Percentiles rank a stretch among this genome's conserved stretches.
phyloP scores from a whole-genome alignment of 1,140 invertebrate genomes.

The Eurosta solidaginis region DNA sequence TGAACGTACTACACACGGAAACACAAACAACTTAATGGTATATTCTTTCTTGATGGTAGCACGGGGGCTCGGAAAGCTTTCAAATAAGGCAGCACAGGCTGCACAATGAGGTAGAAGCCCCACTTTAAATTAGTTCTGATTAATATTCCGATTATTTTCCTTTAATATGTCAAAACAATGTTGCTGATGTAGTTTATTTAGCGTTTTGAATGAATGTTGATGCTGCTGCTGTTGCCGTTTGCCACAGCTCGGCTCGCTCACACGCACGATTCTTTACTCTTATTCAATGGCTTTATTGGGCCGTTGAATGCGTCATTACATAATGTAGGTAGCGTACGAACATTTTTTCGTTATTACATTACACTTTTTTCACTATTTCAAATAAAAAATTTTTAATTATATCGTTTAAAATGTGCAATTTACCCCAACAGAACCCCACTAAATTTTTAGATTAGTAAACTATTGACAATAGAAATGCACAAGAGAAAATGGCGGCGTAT shows the following conservation, averaged over 20 bases:
- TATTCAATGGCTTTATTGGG: slow-evolving; percentile 30
- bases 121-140: background rate
- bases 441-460: slow-evolving; percentile 35
- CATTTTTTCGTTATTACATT: slow-evolving; percentile 28
- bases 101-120: slow-evolving; percentile 7
- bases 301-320: slow-evolving; percentile 33
- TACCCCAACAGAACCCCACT: slow-evolving; percentile 32
- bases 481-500: slow-evolving; percentile 40
- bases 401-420: slow-evolving; percentile 28
- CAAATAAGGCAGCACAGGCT: background rate
- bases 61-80: background rate
- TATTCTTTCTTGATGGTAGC: background rate
- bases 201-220: slow-evolving; percentile 18
- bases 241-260: slow-evolving; percentile 20
- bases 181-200: background rate
- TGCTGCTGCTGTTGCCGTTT: slow-evolving; percentile 24
- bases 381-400: slow-evolving; percentile 27
- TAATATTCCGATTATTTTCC: background rate
- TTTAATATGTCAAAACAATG: background rate
- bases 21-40: slow-evolving; percentile 18
- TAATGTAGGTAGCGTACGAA: slow-evolving; percentile 4
- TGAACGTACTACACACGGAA: slow-evolving; percentile 12
- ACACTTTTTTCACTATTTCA: slow-evolving; percentile 19
- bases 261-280: slow-evolving; percentile 12
- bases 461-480: slow-evolving; percentile 39